Conservation (phyloP, 2,888 invertebrate species). For the Bombylius major region DNA sequence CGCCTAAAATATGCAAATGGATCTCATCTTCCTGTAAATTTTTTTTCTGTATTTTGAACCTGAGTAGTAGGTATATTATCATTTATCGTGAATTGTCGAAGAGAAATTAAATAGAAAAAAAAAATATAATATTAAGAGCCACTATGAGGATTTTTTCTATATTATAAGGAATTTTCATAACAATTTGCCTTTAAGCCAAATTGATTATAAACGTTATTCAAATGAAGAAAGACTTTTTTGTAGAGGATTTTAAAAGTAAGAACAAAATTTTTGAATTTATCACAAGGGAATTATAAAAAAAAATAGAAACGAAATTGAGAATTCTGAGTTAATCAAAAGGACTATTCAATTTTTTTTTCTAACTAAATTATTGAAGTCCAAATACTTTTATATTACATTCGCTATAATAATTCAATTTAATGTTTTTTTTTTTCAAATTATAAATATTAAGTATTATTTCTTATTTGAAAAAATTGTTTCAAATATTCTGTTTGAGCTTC, state of each 20-base stretch:
- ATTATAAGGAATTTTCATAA: background rate
- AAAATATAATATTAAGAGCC: background rate
- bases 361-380: no score
- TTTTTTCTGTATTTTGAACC: background rate
- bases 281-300: no score
- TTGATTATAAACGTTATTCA: conserved; percentile 1
- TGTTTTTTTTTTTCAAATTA: no score
- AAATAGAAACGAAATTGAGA: no score
- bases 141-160: background rate
- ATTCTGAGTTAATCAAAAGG: no score
- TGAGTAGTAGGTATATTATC: background rate
- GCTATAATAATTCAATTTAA: no score
- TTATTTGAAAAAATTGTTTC: no score
- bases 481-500: no score
- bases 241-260: background rate
- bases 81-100: conserved; percentile 1
- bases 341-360: background rate
- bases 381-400: no score
- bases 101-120: background rate
- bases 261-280: no score
- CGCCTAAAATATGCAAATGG: conserved; percentile 17
- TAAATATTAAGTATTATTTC: no score
- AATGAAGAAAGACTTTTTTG: background rate
- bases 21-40: background rate
- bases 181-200: conserved; percentile 6